Percentiles rank a stretch among this genome's conserved stretches.
Conservation (phyloP, 2,797 vertebrate species). For the Coregonus sp. region DNA sequence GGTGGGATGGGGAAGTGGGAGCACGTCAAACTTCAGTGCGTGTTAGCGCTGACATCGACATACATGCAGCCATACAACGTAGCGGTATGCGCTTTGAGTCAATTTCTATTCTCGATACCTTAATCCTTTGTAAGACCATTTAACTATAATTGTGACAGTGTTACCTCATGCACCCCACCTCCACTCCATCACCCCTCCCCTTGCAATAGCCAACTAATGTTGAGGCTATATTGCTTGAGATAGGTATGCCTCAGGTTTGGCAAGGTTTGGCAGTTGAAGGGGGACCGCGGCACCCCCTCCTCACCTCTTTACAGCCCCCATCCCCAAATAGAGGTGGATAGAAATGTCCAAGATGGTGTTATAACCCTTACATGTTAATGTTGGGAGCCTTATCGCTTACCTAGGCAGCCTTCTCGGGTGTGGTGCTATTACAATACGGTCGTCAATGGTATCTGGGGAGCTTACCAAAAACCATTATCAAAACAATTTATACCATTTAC, state of each 20-base stretch:
- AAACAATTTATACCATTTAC: neutral
- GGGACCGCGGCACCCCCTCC: constrained; percentile 50
- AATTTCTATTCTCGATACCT: constrained; percentile 23
- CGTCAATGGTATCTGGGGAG: constrained; percentile 10
- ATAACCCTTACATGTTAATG: constrained; percentile 20
- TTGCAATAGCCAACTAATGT: constrained; percentile 43
- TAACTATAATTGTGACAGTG: constrained; percentile 58
- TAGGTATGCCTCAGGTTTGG: constrained; percentile 58
- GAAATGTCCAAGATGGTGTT: constrained; percentile 3
- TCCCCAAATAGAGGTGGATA: neutral
- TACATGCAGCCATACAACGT: constrained; percentile 18
- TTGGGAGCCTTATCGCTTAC: constrained; percentile 15
- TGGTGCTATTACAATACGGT: constrained; percentile 52
- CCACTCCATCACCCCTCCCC: constrained; percentile 47
- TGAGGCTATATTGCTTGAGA: constrained; percentile 64
- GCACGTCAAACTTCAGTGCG: constrained; percentile 72
- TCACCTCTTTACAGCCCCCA: constrained; percentile 38
- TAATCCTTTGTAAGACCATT: constrained; percentile 48
- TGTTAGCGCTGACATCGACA: constrained; percentile 19
- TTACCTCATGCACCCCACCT: constrained; percentile 44
- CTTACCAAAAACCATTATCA: constrained; percentile 11
- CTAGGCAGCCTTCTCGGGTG: constrained; percentile 63
- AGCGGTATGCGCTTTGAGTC: constrained; percentile 16
- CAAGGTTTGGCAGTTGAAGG: constrained; percentile 46
- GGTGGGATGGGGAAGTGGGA: constrained; percentile 42